These are phyloP conservation scores for Lasiurus borealis DNA, from an alignment of 2,113 vertebrate species.

Conservation along the genomic window DNA sequence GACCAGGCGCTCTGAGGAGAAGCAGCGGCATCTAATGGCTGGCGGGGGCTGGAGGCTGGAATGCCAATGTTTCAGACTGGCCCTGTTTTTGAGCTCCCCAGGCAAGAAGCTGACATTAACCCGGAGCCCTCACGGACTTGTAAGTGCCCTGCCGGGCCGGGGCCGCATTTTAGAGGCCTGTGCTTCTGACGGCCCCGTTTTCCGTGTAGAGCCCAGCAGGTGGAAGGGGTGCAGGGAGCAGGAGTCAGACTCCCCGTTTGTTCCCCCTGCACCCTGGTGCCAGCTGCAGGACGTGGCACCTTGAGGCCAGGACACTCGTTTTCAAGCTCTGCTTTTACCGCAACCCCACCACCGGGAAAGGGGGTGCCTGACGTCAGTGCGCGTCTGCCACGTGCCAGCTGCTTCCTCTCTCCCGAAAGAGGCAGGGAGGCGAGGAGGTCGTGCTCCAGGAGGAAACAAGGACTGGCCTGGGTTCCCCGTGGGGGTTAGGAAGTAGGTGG, in stretches of 20 bases:
- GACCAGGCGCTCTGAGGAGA: constrained; percentile 66
- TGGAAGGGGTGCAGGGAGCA: neutral
- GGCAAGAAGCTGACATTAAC: neutral
- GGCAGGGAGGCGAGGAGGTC: neutral
- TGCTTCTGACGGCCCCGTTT: neutral
- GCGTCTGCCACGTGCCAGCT: neutral
- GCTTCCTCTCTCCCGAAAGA: neutral
- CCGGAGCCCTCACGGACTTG: neutral
- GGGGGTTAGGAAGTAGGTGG: neutral
- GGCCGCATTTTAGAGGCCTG: constrained; percentile 49
- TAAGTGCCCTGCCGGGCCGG: neutral
- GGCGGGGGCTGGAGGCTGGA: neutral
- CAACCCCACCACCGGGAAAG: fast-evolving
- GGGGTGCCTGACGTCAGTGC: neutral
- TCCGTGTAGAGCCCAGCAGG: neutral
- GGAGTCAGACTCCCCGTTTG: neutral
- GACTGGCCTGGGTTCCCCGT: neutral
- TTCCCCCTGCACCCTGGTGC: neutral
- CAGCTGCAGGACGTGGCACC: neutral
- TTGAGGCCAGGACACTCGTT: neutral
- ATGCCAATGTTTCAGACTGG: constrained; percentile 38
- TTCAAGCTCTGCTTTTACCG: neutral
- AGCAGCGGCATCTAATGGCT: constrained; percentile 41
- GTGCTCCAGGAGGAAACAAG: neutral
- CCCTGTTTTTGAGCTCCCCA: neutral